Conservation (phyloP, 2,113 vertebrate species). For the Elephantulus edwardii region DNA sequence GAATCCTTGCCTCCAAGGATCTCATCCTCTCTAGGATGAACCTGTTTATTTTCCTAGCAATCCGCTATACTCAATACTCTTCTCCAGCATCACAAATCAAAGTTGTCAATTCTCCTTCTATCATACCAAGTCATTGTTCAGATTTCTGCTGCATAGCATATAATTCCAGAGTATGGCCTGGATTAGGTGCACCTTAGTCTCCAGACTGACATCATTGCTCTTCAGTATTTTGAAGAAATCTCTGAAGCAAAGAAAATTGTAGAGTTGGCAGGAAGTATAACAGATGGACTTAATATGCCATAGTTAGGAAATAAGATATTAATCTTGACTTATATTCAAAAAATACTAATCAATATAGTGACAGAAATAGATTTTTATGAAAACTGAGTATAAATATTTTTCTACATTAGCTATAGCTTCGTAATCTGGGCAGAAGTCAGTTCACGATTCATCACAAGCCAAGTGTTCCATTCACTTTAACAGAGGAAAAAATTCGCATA, state of each 20-base stretch:
- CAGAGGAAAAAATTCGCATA: neutral
- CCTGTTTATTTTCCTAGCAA: no score
- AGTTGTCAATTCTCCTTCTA: no score
- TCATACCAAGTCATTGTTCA: no score
- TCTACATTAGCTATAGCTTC: neutral
- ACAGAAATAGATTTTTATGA: constrained; percentile 14
- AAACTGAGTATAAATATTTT: neutral
- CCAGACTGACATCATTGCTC: no score
- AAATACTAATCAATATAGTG: neutral
- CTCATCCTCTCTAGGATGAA: no score
- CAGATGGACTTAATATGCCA: neutral
- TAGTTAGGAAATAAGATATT: neutral
- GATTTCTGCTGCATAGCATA: no score
- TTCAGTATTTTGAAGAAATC: no score
- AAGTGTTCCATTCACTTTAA: neutral
- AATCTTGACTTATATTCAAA: neutral
- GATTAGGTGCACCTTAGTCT: no score
- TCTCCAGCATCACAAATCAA: no score
- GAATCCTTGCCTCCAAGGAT: no score
- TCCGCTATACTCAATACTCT: no score
- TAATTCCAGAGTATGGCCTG: no score
- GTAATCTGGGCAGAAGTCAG: neutral
- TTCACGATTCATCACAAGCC: neutral
- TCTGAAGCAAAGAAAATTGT: neutral
- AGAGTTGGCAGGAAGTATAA: neutral